A percentile compares a stretch with the other conserved stretches of the same genome.
Evolutionary conservation across 2,888 invertebrate species (phyloP).

Genomic region (Drosophila imparisetae): DNA sequence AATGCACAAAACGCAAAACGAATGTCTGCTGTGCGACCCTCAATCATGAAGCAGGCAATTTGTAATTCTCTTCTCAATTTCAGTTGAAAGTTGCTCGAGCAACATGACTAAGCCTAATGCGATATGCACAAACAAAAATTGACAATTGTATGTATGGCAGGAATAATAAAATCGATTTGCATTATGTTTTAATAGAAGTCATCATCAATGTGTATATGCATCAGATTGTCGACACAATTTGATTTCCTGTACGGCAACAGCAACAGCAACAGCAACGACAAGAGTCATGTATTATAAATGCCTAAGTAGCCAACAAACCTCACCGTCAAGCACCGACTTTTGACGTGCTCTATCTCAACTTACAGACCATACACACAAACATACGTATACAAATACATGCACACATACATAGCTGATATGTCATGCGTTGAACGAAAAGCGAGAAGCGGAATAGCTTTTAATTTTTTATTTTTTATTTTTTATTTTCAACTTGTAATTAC

Average conservation of each 20-base stretch:
- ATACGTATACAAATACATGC: not conserved
- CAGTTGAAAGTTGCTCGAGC: not conserved
- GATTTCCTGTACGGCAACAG: conserved; percentile 18
- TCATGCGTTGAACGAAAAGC: conserved; percentile 11
- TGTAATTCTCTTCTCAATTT: conserved; percentile 17
- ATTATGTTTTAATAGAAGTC: not conserved
- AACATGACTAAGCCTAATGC: not conserved
- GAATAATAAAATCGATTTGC: conserved; percentile 1
- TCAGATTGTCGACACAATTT: conserved; percentile 7
- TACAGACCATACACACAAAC: not conserved
- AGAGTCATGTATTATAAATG: conserved; percentile 38
- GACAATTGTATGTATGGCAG: not conserved
- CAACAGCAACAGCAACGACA: conserved; percentile 7
- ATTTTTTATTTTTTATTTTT: not conserved
- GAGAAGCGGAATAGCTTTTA: not conserved
- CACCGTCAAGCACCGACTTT: not conserved
- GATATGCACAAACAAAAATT: conserved; percentile 14
- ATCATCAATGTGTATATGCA: not conserved
- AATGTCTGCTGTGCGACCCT: too few relatives aligned
- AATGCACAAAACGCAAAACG: not conserved
- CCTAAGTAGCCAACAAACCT: conserved; percentile 14
- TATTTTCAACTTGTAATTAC: conserved; percentile 24
- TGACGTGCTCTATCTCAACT: not conserved
- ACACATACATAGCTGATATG: not conserved
- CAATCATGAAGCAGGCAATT: conserved; percentile 1